Conservation (phyloP, 2,113 vertebrate species). For the Nymphicus hollandicus region DNA sequence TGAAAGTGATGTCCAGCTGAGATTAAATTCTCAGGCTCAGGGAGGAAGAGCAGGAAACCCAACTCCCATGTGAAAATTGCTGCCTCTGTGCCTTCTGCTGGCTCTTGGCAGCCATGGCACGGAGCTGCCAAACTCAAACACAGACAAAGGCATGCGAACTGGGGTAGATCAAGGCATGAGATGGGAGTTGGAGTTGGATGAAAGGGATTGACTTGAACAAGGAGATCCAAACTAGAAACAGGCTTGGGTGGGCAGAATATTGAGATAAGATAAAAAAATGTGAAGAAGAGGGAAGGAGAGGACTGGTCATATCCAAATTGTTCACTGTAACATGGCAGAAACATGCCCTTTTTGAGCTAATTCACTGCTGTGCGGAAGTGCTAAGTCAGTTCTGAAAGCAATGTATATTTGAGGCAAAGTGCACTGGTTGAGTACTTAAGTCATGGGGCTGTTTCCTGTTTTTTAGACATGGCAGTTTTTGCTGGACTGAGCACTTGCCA, state of each 20-base stretch:
- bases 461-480: not conserved
- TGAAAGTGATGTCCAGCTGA: not conserved
- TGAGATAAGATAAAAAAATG: not conserved
- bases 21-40: not conserved
- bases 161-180: not conserved
- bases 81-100: not conserved
- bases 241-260: rapidly evolving
- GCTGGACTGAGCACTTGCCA: not conserved
- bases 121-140: not conserved
- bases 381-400: not conserved
- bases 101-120: not conserved
- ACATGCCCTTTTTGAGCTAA: not conserved
- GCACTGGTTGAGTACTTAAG: not conserved
- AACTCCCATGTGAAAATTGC: not conserved
- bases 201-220: not conserved
- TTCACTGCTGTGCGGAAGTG: not conserved
- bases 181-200: not conserved
- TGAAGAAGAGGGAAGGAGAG: not conserved
- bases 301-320: not conserved
- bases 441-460: not conserved
- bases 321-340: not conserved
- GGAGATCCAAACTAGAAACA: not conserved
- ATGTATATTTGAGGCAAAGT: not conserved
- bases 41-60: not conserved
- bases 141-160: not conserved